Evolutionary conservation across 2,888 invertebrate species (phyloP).

Genomic region (Aleiodes testaceus): DNA sequence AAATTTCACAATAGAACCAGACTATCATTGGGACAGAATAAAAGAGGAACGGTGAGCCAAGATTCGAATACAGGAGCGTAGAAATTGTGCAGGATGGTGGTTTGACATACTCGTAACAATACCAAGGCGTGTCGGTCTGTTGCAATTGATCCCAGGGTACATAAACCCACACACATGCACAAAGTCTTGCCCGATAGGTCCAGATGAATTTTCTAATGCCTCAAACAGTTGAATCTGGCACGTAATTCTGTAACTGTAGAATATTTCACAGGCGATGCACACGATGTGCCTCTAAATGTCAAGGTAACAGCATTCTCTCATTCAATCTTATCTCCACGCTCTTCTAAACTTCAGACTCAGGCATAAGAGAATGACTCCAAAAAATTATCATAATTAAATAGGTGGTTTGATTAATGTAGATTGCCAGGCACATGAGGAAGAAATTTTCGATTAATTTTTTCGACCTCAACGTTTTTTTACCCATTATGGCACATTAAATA

Average conservation of each 20-base stretch:
- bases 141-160: slow-evolving; percentile 61
- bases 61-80: slow-evolving; percentile 51
- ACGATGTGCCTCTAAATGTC: slow-evolving; percentile 7
- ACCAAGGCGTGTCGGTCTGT: slow-evolving; percentile 68
- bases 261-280: not conserved
- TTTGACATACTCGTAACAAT: slow-evolving; percentile 69
- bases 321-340: no score
- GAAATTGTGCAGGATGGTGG: slow-evolving; percentile 47
- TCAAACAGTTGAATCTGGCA: slow-evolving; percentile 32
- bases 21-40: not conserved
- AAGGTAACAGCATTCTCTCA: slow-evolving; percentile 1
- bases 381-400: no score
- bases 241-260: not conserved
- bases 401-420: no score
- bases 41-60: not conserved
- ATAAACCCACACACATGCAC: not conserved
- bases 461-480: no score
- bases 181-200: slow-evolving; percentile 5
- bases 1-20: slow-evolving; percentile 33
- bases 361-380: no score
- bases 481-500: no score
- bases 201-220: slow-evolving; percentile 47
- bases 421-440: no score
- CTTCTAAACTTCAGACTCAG: no score
- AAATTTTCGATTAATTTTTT: no score